A percentile compares a stretch with the other conserved stretches of the same genome.
Evolutionary conservation across 2,113 vertebrate species (phyloP).

Genomic region (Tyto alba): DNA sequence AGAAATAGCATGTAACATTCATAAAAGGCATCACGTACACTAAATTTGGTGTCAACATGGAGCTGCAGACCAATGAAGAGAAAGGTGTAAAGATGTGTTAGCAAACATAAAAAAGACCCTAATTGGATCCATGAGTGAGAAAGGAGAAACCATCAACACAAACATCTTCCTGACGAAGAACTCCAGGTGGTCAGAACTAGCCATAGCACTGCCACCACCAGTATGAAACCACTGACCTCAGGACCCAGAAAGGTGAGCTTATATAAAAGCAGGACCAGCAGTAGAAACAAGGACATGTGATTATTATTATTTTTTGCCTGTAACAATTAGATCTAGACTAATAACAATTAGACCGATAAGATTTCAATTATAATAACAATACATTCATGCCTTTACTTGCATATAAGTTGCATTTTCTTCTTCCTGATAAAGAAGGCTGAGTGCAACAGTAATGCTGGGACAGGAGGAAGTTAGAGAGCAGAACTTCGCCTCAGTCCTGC

Average conservation of each 20-base stretch:
- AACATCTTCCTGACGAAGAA: not conserved
- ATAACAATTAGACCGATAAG: not conserved
- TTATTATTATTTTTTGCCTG: not conserved
- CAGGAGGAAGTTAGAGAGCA: not conserved
- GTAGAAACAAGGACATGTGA: not conserved
- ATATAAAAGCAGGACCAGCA: not conserved
- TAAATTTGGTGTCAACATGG: not conserved
- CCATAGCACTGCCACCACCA: not conserved
- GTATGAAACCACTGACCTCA: not conserved
- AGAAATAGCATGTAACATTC: conserved; percentile 40
- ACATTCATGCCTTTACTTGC: not conserved
- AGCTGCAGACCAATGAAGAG: not conserved
- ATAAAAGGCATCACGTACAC: not conserved
- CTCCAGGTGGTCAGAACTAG: not conserved
- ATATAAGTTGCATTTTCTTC: not conserved
- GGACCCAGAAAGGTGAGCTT: not conserved
- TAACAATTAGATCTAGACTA: not conserved
- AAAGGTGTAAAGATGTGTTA: not conserved
- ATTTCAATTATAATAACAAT: not conserved
- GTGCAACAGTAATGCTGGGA: not conserved
- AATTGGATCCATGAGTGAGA: not conserved
- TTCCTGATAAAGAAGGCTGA: not conserved
- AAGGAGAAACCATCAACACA: not conserved
- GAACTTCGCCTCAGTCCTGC: not conserved
- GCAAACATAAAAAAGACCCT: not conserved